Percentiles rank a stretch among this genome's conserved stretches.
Conservation (phyloP, 2,113 vertebrate genomes). For the Furnarius figulus region DNA sequence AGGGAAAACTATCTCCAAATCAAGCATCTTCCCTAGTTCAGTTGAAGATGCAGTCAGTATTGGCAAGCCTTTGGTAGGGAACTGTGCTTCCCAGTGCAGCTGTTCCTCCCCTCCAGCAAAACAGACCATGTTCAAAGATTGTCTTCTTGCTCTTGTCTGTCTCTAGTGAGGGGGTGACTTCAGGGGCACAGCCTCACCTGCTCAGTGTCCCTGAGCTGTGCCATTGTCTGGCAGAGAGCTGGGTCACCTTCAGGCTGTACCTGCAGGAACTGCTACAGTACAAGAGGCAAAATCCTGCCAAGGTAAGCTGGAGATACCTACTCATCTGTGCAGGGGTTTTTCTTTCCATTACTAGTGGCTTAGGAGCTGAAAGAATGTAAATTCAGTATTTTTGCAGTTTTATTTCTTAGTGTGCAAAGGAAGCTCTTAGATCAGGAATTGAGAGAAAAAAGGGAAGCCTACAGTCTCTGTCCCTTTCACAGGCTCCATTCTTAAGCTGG, state of each 20-base stretch:
- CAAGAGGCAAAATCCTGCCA: slow-evolving; percentile 93
- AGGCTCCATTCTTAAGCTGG: not conserved
- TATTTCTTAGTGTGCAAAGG: not conserved
- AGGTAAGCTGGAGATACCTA: slow-evolving; percentile 77
- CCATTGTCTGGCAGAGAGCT: slow-evolving; percentile 95
- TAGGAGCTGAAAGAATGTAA: not conserved
- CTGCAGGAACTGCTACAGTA: slow-evolving; percentile 93
- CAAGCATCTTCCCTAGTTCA: not conserved
- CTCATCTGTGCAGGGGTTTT: slow-evolving; percentile 27
- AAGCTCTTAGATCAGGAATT: not conserved
- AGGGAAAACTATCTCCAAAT: not conserved
- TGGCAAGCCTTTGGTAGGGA: not conserved
- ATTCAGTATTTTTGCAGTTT: not conserved
- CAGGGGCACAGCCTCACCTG: slow-evolving; percentile 83
- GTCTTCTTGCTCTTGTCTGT: slow-evolving; percentile 71
- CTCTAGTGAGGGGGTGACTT: slow-evolving; percentile 81
- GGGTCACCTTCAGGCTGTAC: slow-evolving; percentile 90
- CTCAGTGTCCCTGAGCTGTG: slow-evolving; percentile 93
- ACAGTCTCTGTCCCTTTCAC: not conserved
- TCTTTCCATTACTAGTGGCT: not conserved
- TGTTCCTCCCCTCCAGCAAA: not conserved
- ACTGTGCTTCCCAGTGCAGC: not conserved
- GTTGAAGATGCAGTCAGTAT: not conserved
- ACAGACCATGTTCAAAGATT: slow-evolving; percentile 26
- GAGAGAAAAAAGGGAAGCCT: not conserved